Conservation (phyloP, 2,113 vertebrate genomes). For the Colius striatus region DNA sequence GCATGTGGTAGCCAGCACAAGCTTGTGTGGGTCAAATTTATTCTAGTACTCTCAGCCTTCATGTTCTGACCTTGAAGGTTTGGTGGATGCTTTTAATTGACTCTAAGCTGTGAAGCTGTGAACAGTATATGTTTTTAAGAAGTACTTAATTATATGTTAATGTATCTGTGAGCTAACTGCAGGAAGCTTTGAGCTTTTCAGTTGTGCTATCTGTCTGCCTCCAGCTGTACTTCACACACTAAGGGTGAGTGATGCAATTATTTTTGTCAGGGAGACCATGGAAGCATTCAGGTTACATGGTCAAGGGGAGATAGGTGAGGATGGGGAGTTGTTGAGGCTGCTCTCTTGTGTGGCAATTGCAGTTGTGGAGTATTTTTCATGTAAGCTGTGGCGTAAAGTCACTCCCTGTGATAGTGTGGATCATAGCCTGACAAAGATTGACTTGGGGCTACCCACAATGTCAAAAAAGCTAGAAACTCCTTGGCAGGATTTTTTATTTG, state of each 20-base stretch:
- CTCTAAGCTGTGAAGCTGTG: not conserved
- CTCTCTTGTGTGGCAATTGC: not conserved
- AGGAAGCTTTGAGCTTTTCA: not conserved
- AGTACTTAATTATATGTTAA: not conserved
- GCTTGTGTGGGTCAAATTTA: not conserved
- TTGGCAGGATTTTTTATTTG: not conserved
- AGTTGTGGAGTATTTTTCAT: not conserved
- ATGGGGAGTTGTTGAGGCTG: not conserved
- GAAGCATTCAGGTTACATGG: not conserved
- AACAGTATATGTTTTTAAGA: not conserved
- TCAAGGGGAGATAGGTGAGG: not conserved
- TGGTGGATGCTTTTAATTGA: not conserved
- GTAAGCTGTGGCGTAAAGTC: not conserved
- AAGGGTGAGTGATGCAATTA: accelerated
- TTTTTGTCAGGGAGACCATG: not conserved
- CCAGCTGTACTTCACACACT: not conserved
- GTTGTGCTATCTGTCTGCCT: not conserved
- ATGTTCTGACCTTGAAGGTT: accelerated
- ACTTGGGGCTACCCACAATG: not conserved
- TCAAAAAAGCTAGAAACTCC: not conserved
- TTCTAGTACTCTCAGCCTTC: not conserved
- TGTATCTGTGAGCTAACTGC: not conserved
- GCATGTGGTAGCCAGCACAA: not conserved
- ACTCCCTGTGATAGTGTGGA: not conserved
- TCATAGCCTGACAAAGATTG: not conserved